Percentiles rank a stretch among this genome's conserved stretches.
These are phyloP conservation scores for Microtus oregoni DNA, from an alignment of 2,113 vertebrate species.

Conservation along the genomic window DNA sequence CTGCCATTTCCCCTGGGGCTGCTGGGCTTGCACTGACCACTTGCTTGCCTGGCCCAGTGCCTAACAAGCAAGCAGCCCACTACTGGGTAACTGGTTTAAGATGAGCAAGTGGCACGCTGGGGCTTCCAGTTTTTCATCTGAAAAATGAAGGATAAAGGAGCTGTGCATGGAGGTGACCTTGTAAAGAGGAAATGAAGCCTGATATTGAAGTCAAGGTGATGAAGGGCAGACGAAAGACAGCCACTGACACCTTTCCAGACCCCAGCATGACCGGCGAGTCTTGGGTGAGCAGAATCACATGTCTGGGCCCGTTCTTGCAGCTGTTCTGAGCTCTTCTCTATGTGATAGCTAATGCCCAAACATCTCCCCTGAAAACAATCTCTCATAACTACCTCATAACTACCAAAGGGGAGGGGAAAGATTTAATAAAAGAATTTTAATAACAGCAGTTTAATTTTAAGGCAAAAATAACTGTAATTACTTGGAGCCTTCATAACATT, in stretches of 20 bases:
- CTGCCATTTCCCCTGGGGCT: background rate
- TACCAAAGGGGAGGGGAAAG: slow-evolving; percentile 30
- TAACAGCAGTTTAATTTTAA: slow-evolving; percentile 76
- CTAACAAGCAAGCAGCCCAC: background rate
- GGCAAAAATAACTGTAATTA: slow-evolving; percentile 79
- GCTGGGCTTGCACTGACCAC: accelerated
- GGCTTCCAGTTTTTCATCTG: background rate
- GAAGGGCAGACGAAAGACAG: background rate
- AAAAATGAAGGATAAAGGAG: background rate
- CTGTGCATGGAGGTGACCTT: background rate
- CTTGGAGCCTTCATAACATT: slow-evolving; percentile 68
- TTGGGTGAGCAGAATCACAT: background rate
- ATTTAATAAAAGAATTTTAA: slow-evolving; percentile 77
- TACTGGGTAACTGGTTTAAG: background rate
- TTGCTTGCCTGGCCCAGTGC: background rate
- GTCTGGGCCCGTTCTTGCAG: background rate
- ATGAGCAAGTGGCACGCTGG: background rate
- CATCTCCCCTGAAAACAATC: slow-evolving; percentile 55
- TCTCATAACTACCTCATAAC: slow-evolving; percentile 61
- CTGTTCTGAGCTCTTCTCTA: background rate
- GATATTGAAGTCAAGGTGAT: accelerated
- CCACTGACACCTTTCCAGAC: background rate
- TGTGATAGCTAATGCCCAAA: background rate
- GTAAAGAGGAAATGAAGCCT: background rate
- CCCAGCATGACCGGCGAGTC: background rate